Percentiles rank a stretch among this genome's conserved stretches.
Evolutionary conservation across 2,113 vertebrate species (phyloP).

Genomic region (Siphamia tubifer): DNA sequence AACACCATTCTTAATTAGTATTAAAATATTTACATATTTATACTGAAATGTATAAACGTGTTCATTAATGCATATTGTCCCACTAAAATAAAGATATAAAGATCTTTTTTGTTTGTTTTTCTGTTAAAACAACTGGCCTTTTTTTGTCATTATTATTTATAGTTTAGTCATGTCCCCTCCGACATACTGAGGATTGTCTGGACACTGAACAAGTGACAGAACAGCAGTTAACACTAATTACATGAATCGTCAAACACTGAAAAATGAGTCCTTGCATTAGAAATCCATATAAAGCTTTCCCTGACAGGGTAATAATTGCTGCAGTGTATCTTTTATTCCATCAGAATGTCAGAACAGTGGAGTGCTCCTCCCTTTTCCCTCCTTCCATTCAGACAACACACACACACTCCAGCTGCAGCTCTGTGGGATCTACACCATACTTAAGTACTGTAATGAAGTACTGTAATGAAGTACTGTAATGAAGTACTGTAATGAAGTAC

Average conservation of each 20-base stretch:
- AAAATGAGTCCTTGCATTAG: constrained; percentile 28
- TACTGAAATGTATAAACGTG: too few species aligned
- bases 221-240: constrained; percentile 39
- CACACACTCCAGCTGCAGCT: background rate
- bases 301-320: constrained; percentile 16
- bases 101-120: too few species aligned
- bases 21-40: too few species aligned
- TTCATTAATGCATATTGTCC: too few species aligned
- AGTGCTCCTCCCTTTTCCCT: constrained; percentile 20
- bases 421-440: constrained; percentile 3
- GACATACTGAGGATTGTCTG: background rate
- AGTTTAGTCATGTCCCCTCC: background rate
- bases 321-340: constrained; percentile 29
- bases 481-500: too few species aligned
- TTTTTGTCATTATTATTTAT: too few species aligned
- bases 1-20: too few species aligned
- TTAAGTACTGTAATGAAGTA: too few species aligned
- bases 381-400: constrained; percentile 7
- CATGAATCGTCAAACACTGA: constrained; percentile 42
- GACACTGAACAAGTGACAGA: constrained; percentile 14
- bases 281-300: constrained; percentile 36
- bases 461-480: too few species aligned
- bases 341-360: constrained; percentile 21
- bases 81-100: too few species aligned
- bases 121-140: too few species aligned